Base-by-base conservation (phyloP, 2,797 vertebrate species). In the Enteromius treurensis region DNA sequence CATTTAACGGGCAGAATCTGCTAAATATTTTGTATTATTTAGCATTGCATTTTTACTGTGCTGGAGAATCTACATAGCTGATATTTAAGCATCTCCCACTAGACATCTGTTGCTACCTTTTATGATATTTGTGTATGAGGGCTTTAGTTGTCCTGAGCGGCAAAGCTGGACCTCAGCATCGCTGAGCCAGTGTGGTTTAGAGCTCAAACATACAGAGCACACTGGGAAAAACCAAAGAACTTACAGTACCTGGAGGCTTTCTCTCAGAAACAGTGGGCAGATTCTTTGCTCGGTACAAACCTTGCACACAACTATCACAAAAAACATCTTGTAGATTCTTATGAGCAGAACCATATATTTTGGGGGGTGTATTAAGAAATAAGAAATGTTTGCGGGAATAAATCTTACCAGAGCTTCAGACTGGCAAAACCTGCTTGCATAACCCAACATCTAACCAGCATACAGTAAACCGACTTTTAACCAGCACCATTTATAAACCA, bases 231-330 rank as follows among this genome's bases (percentile, higher is more conserved):
- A 74, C 10, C 47, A 76, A 40, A 58, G 32, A 58, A 40, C 21
- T 23, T 58, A 37, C 13, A 75, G 70, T n/a, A 74, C 29, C 47
- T 73, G 45, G 29, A 75, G 71, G 51, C 51, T 75, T 37, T 75
- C 51, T 58, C 11, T 58, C 11, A 75, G 23, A 51, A 75, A 58
- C 73, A 40, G 51, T 37, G 32, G 71, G 49, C 32, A 55, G 49
- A 75, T 55, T 75, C 19, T 37, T 21, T 37, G 71, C 11, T 55
- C 29, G 53, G 8, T 73, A 34, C 5, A n/a, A n/a, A 21, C 9
- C 3, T 53, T 55, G 29, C 6, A 17, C 17, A 51, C 10, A 55
- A 37, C 1, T n/a, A 15, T 51, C 17, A 34, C 9, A 51, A 32
- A 73, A 74, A 74, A 55, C 19, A 74, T n/a, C 29, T 34, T 34